Evolutionary conservation across 35 echinoderm and acorn worm species (phyloP).

Genomic region (Patiria miniata): DNA sequence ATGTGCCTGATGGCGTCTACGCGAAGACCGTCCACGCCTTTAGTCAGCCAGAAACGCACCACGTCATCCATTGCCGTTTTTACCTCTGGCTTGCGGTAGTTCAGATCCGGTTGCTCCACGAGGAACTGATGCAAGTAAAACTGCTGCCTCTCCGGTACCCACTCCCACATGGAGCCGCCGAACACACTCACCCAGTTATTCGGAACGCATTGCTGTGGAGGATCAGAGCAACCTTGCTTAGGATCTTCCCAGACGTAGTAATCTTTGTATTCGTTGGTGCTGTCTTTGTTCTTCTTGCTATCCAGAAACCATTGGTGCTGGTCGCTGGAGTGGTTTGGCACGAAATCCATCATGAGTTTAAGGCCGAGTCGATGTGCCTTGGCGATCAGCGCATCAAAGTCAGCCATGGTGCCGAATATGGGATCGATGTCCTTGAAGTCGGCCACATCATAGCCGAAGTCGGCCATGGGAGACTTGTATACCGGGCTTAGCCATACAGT

Average conservation of each 20-base stretch:
- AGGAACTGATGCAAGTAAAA: constrained; percentile 83
- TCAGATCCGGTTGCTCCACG: constrained; percentile 87
- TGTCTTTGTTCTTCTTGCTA: constrained; percentile 56
- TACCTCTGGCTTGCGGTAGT: constrained; percentile 58
- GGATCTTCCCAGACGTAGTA: constrained; percentile 96
- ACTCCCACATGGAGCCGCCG: constrained; percentile 78
- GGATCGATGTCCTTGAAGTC: constrained; percentile 88
- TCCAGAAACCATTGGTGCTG: constrained; percentile 81
- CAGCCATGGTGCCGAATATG: constrained; percentile 83
- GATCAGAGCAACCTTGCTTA: constrained; percentile 41
- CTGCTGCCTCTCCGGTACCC: constrained; percentile 59
- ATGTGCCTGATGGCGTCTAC: constrained; percentile 81
- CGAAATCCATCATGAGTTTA: constrained; percentile 87
- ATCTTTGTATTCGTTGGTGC: constrained; percentile 64
- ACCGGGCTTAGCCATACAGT: constrained; percentile 89
- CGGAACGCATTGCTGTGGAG: constrained; percentile 49
- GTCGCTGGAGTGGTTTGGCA: constrained; percentile 97
- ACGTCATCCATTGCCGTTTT: constrained; percentile 50
- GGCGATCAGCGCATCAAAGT: constrained; percentile 68
- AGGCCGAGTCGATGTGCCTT: constrained; percentile 58
- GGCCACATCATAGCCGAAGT: constrained; percentile 89
- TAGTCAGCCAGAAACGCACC: constrained; percentile 72
- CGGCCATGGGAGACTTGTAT: constrained; percentile 81
- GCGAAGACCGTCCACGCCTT: constrained; percentile 82
- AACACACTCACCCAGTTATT: constrained; percentile 93